Base-by-base conservation (phyloP, 2,113 vertebrate species). In the Hippocampus barbouri region DNA sequence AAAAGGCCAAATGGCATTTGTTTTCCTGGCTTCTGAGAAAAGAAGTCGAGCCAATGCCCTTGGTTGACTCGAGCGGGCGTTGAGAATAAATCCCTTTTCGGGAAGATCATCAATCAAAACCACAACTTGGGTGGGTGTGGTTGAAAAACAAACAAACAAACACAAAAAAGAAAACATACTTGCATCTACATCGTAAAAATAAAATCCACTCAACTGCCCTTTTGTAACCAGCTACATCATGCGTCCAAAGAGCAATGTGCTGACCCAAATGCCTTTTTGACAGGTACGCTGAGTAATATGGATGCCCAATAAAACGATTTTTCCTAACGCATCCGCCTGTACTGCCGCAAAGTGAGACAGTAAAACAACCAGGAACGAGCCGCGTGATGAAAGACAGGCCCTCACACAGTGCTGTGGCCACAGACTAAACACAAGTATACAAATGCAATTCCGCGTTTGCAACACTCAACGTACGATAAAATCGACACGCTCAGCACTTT, bases 41-140 rank as follows among this genome's bases (percentile, higher is more conserved):
- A 66, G 56, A 72, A 69, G 78, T 30, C 21, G 72, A 63, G 70
- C 77, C 34, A 60, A 34, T 68, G 80, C 66, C 81, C 79, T 81
- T 75, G 72, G 40, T 61, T 69, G 72, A 54, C 69, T 70, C 41
- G 41, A 2, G 63, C 78, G 74, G 67, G 59, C 79, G 69, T 76
- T 78, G 78, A 61, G 74, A 80, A 87, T 79, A 85, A 82, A 83
- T 88, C 79, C 74, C 11, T 82, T 88, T 86, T 79, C 74, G 65
- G 79, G 84, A 75, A 87, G 65, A 57, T 70, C 83, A 88, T 89
- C 85, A 80, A 88, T 90, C 86, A 85, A 65, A 45, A 40, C 21
- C 20, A 3, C 71, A 71, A 73, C 64, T 61, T 61, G 51, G 70
- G 57, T 21, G 43, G 63, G 53, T 68, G 56, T 25, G 43, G 53